phyloP scores from a whole-genome alignment of 2,113 vertebrate genomes.

The Peromyscus californicus region DNA sequence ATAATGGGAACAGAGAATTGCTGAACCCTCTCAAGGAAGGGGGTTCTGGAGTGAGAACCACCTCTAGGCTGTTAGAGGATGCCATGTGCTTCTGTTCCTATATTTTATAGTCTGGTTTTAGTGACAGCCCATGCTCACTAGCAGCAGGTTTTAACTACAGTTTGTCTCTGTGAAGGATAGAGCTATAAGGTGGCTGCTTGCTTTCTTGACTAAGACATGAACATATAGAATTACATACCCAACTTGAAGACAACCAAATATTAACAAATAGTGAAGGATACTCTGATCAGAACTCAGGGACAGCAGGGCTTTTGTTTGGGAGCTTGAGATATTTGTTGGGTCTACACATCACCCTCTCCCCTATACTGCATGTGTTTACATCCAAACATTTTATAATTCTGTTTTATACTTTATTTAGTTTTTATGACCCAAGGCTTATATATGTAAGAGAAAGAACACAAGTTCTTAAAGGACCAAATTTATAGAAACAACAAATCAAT shows the following conservation, averaged over 20 bases:
- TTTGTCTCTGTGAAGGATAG: slow-evolving; percentile 31
- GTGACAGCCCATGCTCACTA: neutral
- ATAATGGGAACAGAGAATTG: neutral
- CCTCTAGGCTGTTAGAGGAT: neutral
- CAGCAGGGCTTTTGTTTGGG: neutral
- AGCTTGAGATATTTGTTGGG: neutral
- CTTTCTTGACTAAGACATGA: neutral
- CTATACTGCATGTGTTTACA: neutral
- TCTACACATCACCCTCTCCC: neutral
- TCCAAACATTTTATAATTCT: neutral
- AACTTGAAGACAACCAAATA: slow-evolving; percentile 6
- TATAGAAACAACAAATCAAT: neutral
- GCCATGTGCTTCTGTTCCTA: neutral
- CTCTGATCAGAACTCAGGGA: neutral
- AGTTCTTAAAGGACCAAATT: neutral
- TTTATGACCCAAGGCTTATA: neutral
- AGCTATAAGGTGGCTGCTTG: neutral
- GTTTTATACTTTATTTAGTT: neutral
- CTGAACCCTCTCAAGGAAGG: neutral
- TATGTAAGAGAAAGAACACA: neutral
- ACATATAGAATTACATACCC: neutral
- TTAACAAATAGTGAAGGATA: neutral
- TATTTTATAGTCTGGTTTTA: neutral
- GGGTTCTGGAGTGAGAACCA: neutral
- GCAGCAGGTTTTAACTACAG: neutral